Percentiles rank a stretch among this genome's conserved stretches.
Conservation (phyloP, 1,140 invertebrate species). For the Atopsyche davidsoni region DNA sequence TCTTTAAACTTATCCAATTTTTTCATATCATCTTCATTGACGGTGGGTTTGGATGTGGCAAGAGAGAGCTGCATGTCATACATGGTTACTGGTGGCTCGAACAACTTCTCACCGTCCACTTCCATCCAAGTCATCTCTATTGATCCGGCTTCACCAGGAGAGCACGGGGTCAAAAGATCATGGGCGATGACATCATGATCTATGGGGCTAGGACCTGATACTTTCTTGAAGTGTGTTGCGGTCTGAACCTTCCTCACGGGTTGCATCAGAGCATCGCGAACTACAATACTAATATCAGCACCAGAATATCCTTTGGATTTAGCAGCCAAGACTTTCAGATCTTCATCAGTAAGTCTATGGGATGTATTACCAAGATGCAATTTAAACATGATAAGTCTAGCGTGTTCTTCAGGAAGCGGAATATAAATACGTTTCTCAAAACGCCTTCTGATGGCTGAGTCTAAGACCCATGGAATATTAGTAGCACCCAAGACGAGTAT, state of each 20-base stretch:
- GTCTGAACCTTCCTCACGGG: slow-evolving; percentile 97
- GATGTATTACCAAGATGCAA: slow-evolving; percentile 89
- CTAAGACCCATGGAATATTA: slow-evolving; percentile 98
- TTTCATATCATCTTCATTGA: slow-evolving; percentile 91
- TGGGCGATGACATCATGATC: slow-evolving; percentile 77
- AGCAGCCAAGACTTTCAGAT: slow-evolving; percentile 77
- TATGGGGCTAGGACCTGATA: slow-evolving; percentile 75
- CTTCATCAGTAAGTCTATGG: slow-evolving; percentile 75
- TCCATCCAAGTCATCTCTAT: slow-evolving; percentile 97
- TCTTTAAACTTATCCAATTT: slow-evolving; percentile 94
- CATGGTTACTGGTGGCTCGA: slow-evolving; percentile 92
- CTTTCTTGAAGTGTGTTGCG: slow-evolving; percentile 90
- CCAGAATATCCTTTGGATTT: slow-evolving; percentile 85
- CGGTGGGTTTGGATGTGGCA: slow-evolving; percentile 90
- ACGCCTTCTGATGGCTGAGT: slow-evolving; percentile 88
- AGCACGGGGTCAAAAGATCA: slow-evolving; percentile 95
- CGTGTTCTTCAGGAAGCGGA: slow-evolving; percentile 89
- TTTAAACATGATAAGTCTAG: slow-evolving; percentile 90
- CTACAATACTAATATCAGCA: slow-evolving; percentile 96
- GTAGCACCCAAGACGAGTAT: slow-evolving; percentile 96
- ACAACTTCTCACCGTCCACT: slow-evolving; percentile 89
- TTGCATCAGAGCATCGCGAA: slow-evolving; percentile 96
- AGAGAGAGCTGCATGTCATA: slow-evolving; percentile 91
- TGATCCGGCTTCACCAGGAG: slow-evolving; percentile 86
- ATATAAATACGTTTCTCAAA: slow-evolving; percentile 99